Percentiles rank a stretch among this genome's conserved stretches.
Conservation (phyloP, 2,113 vertebrate genomes). For the Conger conger region DNA sequence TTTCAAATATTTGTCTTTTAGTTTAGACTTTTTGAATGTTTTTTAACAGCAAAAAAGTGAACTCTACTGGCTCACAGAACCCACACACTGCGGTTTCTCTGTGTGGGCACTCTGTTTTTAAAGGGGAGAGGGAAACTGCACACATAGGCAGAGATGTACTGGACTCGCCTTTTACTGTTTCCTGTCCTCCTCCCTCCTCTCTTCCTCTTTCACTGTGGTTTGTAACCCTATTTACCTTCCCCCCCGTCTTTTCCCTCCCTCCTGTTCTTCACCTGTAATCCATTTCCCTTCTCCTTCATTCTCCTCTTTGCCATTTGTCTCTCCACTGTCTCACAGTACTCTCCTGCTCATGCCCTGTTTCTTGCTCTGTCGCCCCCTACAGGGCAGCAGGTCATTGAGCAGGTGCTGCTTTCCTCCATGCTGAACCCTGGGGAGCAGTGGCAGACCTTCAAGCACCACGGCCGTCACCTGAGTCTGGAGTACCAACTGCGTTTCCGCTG, state of each 20-base stretch:
- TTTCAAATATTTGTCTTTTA: no score
- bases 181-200: background rate
- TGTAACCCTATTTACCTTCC: background rate
- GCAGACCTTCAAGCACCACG: constrained; percentile 68
- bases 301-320: background rate
- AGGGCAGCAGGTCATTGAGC: constrained; percentile 74
- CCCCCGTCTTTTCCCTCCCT: background rate
- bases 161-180: background rate
- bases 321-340: background rate
- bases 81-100: constrained; percentile 6
- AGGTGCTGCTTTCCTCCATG: constrained; percentile 74
- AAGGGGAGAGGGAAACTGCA: background rate
- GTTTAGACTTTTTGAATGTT: no score
- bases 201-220: background rate
- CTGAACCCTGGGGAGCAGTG: constrained; percentile 74
- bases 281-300: no score
- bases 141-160: background rate
- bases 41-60: no score
- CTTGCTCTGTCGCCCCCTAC: constrained; percentile 12
- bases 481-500: constrained; percentile 77
- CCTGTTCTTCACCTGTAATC: background rate
- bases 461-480: constrained; percentile 69
- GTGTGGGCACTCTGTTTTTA: background rate
- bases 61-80: no score
- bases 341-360: background rate